Percentiles rank a stretch among this genome's conserved stretches.
phyloP scores from a whole-genome alignment of 2,797 vertebrate genomes.

The Poecilia picta region DNA sequence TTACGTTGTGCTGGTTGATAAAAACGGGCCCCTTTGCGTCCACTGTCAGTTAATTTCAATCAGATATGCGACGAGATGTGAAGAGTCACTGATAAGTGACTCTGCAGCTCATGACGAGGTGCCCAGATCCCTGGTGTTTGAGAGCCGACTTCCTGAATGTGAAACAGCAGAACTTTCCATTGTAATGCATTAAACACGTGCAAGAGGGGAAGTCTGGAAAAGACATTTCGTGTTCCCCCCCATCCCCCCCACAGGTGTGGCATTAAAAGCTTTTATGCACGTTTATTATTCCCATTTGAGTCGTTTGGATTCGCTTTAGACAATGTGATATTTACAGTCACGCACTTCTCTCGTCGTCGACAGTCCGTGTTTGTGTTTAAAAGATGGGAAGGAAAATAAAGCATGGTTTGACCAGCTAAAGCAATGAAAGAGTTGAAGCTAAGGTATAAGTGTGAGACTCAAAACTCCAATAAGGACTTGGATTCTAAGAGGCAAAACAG shows the following conservation, averaged over 20 bases:
- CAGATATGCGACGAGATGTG: conserved; percentile 55
- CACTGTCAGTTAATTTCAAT: conserved; percentile 43
- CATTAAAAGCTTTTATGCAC: conserved; percentile 22
- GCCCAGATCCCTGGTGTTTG: conserved; percentile 28
- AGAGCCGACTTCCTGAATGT: conserved; percentile 62
- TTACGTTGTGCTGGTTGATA: conserved; percentile 54
- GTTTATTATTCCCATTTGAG: conserved; percentile 32
- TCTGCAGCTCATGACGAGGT: conserved; percentile 48
- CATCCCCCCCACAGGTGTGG: conserved; percentile 25
- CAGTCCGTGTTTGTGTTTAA: not conserved
- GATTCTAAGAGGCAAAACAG: not conserved
- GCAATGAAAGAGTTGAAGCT: not conserved
- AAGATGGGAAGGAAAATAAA: not conserved
- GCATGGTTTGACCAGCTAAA: not conserved
- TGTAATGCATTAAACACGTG: conserved; percentile 35
- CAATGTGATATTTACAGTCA: not conserved
- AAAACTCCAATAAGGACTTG: not conserved
- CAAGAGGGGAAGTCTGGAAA: conserved; percentile 30
- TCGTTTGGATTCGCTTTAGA: conserved; percentile 45
- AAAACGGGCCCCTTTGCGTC: conserved; percentile 40
- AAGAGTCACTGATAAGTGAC: conserved; percentile 57
- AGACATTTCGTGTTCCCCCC: conserved; percentile 26
- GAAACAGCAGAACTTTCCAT: conserved; percentile 45
- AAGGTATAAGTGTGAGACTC: not conserved
- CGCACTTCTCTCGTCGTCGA: not conserved